phyloP scores from a whole-genome alignment of 1,140 invertebrate genomes.

The Drosophila paulistorum region DNA sequence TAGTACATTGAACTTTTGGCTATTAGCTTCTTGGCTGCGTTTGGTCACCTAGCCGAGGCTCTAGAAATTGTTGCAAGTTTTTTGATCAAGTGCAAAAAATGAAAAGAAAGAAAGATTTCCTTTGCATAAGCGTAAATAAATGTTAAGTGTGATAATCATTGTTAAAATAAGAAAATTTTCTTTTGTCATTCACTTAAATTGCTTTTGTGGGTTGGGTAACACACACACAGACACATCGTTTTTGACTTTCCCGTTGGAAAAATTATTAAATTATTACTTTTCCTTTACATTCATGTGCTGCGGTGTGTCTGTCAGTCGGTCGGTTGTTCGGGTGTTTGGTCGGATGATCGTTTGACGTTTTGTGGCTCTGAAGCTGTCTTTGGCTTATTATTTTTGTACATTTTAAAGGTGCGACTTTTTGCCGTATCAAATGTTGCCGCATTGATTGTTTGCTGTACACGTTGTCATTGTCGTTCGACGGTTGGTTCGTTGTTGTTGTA shows the following conservation, averaged over 20 bases:
- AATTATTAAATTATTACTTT: conserved; percentile 28
- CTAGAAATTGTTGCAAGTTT: not conserved
- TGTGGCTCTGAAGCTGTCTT: conserved; percentile 5
- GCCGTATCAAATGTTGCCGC: conserved; percentile 51
- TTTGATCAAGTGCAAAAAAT: conserved; percentile 1
- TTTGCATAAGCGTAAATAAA: conserved; percentile 3
- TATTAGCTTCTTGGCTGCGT: not conserved
- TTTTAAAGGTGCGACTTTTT: conserved; percentile 67
- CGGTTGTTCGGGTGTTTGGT: not conserved
- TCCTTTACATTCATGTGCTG: conserved; percentile 28
- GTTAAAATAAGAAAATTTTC: conserved; percentile 8
- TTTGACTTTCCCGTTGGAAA: conserved; percentile 28
- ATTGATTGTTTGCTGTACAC: conserved; percentile 44
- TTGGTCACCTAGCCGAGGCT: not conserved
- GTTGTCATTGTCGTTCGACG: conserved; percentile 8
- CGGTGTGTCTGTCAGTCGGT: not conserved
- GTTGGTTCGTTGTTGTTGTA: conserved; percentile 52
- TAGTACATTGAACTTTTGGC: conserved; percentile 18
- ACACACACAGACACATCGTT: not conserved
- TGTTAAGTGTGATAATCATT: conserved; percentile 14
- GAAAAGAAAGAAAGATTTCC: not conserved
- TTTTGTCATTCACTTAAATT: conserved; percentile 24
- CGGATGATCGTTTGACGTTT: conserved; percentile 1
- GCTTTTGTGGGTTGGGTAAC: conserved; percentile 18
- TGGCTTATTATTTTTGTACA: conserved; percentile 34